A percentile compares a stretch with the other conserved stretches of the same genome.
Conservation (phyloP, 2,797 vertebrate species). For the Micrastur ruficollis region DNA sequence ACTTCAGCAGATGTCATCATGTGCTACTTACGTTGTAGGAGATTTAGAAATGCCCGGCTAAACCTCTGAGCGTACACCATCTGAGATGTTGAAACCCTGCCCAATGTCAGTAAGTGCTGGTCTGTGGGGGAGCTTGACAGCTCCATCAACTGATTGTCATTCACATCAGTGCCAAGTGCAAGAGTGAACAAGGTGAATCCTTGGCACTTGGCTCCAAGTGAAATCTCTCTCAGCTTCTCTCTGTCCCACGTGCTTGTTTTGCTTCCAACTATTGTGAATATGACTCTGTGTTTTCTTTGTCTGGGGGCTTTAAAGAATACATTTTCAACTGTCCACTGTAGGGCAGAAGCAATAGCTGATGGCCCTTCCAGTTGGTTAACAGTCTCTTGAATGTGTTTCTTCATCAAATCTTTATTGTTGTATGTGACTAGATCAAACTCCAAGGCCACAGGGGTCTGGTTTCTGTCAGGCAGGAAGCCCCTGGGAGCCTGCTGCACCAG, state of each 20-base stretch:
- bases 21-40: conserved; percentile 79
- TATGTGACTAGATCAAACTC: conserved; percentile 80
- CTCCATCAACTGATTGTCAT: conserved; percentile 69
- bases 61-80: conserved; percentile 78
- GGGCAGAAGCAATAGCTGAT: conserved; percentile 71
- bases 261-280: conserved; percentile 79
- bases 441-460: conserved; percentile 48
- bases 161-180: conserved; percentile 72
- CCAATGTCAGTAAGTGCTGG: conserved; percentile 81
- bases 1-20: neutral
- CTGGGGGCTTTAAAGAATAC: conserved; percentile 69
- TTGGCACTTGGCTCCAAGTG: conserved; percentile 80
- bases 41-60: conserved; percentile 79
- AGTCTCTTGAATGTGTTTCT: conserved; percentile 68
- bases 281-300: conserved; percentile 66
- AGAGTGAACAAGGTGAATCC: conserved; percentile 83
- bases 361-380: conserved; percentile 74
- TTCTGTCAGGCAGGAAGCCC: conserved; percentile 39
- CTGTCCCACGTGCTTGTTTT: conserved; percentile 75
- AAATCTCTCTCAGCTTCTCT: conserved; percentile 70
- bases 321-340: conserved; percentile 76
- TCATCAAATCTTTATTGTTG: conserved; percentile 69
- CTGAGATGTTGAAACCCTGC: conserved; percentile 58
- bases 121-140: conserved; percentile 77
- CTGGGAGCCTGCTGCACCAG: conserved; percentile 77